Evolutionary conservation across 2,888 invertebrate species (phyloP).

Genomic region (Plemyria rubiginata): DNA sequence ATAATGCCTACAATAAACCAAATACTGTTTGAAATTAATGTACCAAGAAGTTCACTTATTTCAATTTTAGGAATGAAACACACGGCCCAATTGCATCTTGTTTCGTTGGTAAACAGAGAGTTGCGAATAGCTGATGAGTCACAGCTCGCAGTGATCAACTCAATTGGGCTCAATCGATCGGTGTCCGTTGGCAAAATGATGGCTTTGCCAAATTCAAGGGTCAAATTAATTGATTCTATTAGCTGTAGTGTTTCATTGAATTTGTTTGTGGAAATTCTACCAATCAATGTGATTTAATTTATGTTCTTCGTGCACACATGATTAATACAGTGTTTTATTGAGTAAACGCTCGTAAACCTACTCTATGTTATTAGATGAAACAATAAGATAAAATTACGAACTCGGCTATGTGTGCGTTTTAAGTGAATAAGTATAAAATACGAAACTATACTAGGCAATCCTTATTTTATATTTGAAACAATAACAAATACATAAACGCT

Average conservation of each 20-base stretch:
- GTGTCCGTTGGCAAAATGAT: conserved; percentile 49
- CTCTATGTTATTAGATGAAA: no score
- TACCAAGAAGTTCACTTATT: conserved; percentile 4
- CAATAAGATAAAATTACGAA: no score
- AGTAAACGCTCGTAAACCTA: no score
- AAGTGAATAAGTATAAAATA: no score
- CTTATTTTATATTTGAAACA: no score
- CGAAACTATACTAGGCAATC: no score
- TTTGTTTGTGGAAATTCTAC: conserved; percentile 44
- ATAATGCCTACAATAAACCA: no score
- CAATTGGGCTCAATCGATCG: conserved; percentile 68
- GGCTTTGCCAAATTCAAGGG: conserved; percentile 53
- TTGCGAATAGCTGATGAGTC: conserved; percentile 58
- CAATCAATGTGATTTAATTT: conserved; percentile 42
- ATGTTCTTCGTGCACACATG: conserved; percentile 22
- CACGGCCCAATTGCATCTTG: conserved; percentile 31
- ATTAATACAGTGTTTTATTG: conserved; percentile 20
- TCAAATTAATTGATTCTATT: conserved; percentile 63
- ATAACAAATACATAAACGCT: no score
- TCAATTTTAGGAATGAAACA: conserved; percentile 30
- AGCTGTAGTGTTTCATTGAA: conserved; percentile 47
- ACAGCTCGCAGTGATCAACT: conserved; percentile 41
- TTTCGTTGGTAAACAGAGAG: conserved; percentile 30
- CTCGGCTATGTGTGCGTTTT: no score
- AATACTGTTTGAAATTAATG: no score